Conservation (phyloP, 2,797 vertebrate genomes). For the Chrysolophus pictus region DNA sequence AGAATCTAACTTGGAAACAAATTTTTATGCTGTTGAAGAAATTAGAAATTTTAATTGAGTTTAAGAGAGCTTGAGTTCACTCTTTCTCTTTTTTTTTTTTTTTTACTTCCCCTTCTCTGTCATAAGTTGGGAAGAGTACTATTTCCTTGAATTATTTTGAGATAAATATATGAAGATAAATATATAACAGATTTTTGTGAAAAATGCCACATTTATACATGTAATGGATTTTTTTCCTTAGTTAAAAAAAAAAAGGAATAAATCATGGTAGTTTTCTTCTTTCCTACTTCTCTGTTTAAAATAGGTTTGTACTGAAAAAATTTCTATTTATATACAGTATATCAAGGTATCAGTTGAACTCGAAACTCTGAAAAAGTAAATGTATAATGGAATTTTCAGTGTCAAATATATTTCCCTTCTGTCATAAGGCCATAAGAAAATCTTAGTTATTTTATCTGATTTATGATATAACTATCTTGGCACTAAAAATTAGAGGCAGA, state of each 20-base stretch:
- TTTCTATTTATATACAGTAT: not conserved
- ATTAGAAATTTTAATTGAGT: not conserved
- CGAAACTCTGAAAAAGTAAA: not conserved
- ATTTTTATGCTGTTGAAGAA: not conserved
- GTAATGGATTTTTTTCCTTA: not conserved
- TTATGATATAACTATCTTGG: not conserved
- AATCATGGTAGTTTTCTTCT: not conserved
- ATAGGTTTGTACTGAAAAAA: not conserved
- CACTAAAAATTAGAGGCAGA: not conserved
- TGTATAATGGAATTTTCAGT: not conserved
- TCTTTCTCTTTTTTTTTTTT: not conserved
- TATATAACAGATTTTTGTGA: not conserved
- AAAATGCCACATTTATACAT: not conserved
- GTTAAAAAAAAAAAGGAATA: not conserved
- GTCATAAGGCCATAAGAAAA: not conserved
- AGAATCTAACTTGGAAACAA: not conserved
- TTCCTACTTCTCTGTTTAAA: not conserved
- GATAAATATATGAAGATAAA: not conserved
- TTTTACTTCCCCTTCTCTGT: not conserved
- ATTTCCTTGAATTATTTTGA: not conserved
- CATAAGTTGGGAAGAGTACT: not conserved
- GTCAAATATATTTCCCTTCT: not conserved
- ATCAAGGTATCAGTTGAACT: not conserved
- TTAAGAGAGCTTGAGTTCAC: not conserved
- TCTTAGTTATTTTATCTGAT: not conserved